Evolutionary conservation across 2,113 vertebrate species (phyloP), one percentile per base, ranked within the genome.

Genomic region (Sorex fumeus): DNA sequence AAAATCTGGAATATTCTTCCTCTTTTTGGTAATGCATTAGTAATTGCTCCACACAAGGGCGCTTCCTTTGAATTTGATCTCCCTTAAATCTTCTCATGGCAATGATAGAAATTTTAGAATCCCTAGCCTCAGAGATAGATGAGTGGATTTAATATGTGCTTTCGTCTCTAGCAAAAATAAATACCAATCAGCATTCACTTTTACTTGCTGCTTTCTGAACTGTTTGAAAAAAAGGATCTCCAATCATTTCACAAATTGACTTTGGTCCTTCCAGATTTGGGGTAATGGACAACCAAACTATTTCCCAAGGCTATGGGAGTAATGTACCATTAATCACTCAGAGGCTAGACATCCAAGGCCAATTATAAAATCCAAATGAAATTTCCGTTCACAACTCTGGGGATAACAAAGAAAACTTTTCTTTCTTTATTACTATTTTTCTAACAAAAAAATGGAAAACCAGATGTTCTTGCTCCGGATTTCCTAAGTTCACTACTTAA

Each of bases 151-250:
- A 50, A 30, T 19, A 75, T 76, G 79, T 90, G 6, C 23, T 83
- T 86, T 50, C 36, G 79, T 79, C 23, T 21, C 4, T 72, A 27
- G 23, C 6, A 78, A 76, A 82, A 25, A 25, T 23, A 66, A 81
- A 74, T 70, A 70, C 2, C n/a, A 80, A 23, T 77, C 10, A 30
- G 34, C 45, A 67, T 45, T 80, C 21, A 84, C 5, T 47, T 25
- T 75, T 94, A 77, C 1, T 18, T 18, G 32, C 25, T 60, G 36
- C 32, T 79, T 94, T 90, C 21, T 84, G 57, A 88, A 93, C 62
- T 87, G 27, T 69, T 70, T 90, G 18, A 69, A 84, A 84, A 21
- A 27, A 85, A 1, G 15, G 18, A 30, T 34, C 40, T 53, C 10
- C 4, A 84, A 15, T 69, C 7, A 83, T 80, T 7, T 76, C 47